phyloP scores from a whole-genome alignment of 1,140 invertebrate genomes.

The Bilobella aurantiaca region DNA sequence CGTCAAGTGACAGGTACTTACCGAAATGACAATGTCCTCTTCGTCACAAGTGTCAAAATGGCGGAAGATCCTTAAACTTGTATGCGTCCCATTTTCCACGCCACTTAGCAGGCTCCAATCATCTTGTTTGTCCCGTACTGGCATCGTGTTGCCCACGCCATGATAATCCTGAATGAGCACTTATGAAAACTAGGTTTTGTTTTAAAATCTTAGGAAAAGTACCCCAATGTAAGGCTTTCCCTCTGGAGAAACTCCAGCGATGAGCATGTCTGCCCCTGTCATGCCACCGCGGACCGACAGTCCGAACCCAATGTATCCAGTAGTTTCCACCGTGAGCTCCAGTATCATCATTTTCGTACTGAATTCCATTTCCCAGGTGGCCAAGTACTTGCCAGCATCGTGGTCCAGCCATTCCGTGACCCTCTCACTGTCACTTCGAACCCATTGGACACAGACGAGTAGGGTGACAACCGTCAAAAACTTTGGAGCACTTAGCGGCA shows the following conservation, averaged over 20 bases:
- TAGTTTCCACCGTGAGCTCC: slow-evolving; percentile 52
- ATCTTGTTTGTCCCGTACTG: slow-evolving; percentile 61
- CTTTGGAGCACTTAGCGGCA: too few species aligned
- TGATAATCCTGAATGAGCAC: slow-evolving; percentile 59
- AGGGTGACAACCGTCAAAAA: too few species aligned
- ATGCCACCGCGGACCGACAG: slow-evolving; percentile 58
- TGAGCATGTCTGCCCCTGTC: slow-evolving; percentile 64
- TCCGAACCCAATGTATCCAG: slow-evolving; percentile 61
- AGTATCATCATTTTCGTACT: slow-evolving; percentile 35
- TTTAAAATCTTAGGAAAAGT: not conserved
- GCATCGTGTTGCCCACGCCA: slow-evolving; percentile 53
- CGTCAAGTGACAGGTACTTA: too few species aligned
- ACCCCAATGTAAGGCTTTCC: slow-evolving; percentile 12
- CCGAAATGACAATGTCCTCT: slow-evolving; percentile 6
- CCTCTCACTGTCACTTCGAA: not conserved
- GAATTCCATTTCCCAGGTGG: not conserved
- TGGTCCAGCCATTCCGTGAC: not conserved
- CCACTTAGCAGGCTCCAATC: slow-evolving; percentile 61
- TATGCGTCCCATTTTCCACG: slow-evolving; percentile 66
- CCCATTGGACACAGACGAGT: too few species aligned
- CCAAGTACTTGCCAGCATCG: not conserved
- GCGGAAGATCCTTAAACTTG: slow-evolving; percentile 59
- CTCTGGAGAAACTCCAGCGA: slow-evolving; percentile 59
- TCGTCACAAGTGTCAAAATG: slow-evolving; percentile 61
- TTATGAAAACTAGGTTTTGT: not conserved